Percentiles rank a stretch among this genome's conserved stretches.
Evolutionary conservation across 2,113 vertebrate genomes (phyloP).

Genomic region (Sakesphorus luctuosus): DNA sequence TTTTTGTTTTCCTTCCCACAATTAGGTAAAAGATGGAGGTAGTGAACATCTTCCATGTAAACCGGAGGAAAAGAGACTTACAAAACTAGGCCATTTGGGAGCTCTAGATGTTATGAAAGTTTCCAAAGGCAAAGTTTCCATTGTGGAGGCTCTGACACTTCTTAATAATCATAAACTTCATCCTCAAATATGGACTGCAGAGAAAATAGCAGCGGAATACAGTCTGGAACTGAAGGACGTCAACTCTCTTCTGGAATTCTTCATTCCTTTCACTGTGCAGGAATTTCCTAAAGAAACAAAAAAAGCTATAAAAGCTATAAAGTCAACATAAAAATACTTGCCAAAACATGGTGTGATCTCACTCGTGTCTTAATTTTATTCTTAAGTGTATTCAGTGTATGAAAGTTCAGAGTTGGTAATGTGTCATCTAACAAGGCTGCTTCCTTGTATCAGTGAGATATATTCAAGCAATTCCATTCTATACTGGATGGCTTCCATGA

Average conservation of each 20-base stretch:
- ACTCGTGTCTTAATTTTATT: background rate
- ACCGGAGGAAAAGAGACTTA: conserved; percentile 74
- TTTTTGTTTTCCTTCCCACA: conserved; percentile 25
- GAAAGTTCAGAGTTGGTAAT: background rate
- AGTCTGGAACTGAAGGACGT: conserved; percentile 85
- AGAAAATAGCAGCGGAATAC: conserved; percentile 89
- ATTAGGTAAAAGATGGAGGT: conserved; percentile 57
- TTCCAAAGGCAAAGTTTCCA: conserved; percentile 87
- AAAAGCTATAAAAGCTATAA: conserved; percentile 79
- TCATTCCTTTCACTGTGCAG: conserved; percentile 85
- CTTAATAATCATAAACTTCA: conserved; percentile 85
- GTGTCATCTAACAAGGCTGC: background rate
- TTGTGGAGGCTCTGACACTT: conserved; percentile 84
- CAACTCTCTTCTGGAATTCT: conserved; percentile 83
- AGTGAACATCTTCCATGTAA: conserved; percentile 34
- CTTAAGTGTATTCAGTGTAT: background rate
- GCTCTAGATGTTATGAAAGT: conserved; percentile 75
- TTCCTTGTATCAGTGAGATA: background rate
- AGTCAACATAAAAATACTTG: conserved; percentile 74
- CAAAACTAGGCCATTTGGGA: conserved; percentile 63
- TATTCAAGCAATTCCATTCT: background rate
- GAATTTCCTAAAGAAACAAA: conserved; percentile 73
- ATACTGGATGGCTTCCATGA: background rate
- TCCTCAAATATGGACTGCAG: conserved; percentile 85
- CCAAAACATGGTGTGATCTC: background rate